Conservation (phyloP, 2,113 vertebrate genomes). For the Pantherophis guttatus region DNA sequence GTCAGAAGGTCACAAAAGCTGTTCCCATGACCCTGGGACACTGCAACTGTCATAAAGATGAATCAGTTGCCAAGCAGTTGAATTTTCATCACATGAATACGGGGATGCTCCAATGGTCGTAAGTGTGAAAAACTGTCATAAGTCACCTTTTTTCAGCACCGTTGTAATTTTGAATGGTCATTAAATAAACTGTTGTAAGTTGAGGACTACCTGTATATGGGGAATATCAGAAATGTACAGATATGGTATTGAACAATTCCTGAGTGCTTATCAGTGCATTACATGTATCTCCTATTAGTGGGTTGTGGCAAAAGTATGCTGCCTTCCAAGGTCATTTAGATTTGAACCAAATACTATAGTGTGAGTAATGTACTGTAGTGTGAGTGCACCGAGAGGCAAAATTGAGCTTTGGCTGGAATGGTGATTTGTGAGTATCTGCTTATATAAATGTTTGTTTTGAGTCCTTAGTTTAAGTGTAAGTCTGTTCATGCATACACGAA, state of each 20-base stretch:
- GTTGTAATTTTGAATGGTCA: neutral
- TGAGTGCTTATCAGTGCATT: neutral
- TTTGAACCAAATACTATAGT: neutral
- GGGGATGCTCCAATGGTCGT: neutral
- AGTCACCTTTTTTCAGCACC: neutral
- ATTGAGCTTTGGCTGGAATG: neutral
- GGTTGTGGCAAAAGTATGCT: neutral
- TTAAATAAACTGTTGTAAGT: neutral
- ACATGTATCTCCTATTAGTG: neutral
- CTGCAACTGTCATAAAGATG: neutral
- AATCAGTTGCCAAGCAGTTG: neutral
- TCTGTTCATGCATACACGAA: neutral
- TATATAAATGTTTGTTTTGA: neutral
- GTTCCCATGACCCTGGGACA: neutral
- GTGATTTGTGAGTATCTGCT: neutral
- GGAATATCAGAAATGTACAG: neutral
- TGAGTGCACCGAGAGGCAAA: neutral
- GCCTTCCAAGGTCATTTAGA: neutral
- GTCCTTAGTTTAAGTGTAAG: neutral
- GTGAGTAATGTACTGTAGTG: neutral
- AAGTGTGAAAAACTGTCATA: neutral
- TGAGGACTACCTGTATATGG: neutral
- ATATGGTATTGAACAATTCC: neutral
- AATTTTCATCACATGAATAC: neutral
- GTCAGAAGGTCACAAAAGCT: neutral